Percentiles rank a stretch among this genome's conserved stretches.
phyloP scores from a whole-genome alignment of 2,797 vertebrate genomes.

The Lates japonicus region DNA sequence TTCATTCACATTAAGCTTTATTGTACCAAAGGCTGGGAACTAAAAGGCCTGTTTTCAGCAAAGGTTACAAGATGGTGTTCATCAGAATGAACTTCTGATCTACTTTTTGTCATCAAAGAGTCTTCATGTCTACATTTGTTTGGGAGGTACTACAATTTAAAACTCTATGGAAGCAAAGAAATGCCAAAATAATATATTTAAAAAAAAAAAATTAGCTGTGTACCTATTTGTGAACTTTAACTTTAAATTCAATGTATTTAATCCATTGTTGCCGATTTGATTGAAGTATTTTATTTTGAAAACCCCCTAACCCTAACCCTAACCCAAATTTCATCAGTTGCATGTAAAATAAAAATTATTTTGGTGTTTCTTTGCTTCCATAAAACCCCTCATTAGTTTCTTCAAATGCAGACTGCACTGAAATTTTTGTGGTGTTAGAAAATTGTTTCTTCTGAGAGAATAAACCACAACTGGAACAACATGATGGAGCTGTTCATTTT shows the following conservation, averaged over 20 bases:
- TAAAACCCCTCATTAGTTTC: background rate
- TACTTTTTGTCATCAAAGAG: too few species aligned
- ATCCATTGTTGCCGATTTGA: too few species aligned
- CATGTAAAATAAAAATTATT: background rate
- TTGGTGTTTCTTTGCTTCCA: constrained; percentile 3
- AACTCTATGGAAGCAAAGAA: constrained; percentile 13
- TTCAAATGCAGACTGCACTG: too few species aligned
- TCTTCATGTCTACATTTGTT: background rate
- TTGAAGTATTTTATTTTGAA: background rate
- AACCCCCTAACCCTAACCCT: too few species aligned
- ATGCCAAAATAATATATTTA: background rate
- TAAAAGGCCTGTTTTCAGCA: background rate
- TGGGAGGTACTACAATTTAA: background rate
- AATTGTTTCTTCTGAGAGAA: constrained; percentile 15
- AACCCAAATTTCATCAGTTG: too few species aligned
- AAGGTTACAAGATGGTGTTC: background rate
- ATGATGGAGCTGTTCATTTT: constrained; percentile 1
- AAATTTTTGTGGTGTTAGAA: background rate
- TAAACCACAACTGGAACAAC: constrained; percentile 26
- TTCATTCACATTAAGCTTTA: background rate
- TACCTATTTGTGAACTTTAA: too few species aligned
- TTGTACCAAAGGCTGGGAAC: background rate
- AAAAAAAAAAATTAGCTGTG: background rate
- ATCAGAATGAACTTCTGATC: too few species aligned
- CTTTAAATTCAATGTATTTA: too few species aligned